phyloP scores from a whole-genome alignment of 1,140 invertebrate species.

The Lordiphosa stackelbergi region DNA sequence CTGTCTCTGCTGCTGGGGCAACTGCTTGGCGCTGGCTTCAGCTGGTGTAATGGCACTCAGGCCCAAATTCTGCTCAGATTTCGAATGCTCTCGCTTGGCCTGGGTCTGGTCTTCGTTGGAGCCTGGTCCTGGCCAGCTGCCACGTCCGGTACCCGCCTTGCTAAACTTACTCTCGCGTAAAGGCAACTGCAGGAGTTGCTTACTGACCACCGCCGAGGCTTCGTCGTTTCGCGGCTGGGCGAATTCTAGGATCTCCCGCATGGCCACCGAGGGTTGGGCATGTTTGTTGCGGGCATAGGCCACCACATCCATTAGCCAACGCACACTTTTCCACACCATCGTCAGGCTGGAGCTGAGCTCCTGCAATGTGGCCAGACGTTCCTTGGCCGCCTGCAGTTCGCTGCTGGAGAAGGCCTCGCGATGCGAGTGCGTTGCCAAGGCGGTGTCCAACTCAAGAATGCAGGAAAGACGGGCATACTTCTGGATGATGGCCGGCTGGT shows the following conservation, averaged over 20 bases:
- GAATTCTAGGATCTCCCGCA: constrained; percentile 69
- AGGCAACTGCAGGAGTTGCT: constrained; percentile 83
- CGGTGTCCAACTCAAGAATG: constrained; percentile 93
- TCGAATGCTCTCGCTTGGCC: constrained; percentile 83
- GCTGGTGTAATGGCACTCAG: constrained; percentile 70
- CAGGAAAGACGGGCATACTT: constrained; percentile 94
- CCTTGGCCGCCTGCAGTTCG: constrained; percentile 90
- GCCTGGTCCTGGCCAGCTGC: constrained; percentile 90
- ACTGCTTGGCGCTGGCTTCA: constrained; percentile 15
- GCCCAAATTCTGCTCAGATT: constrained; percentile 88
- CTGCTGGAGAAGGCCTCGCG: constrained; percentile 94
- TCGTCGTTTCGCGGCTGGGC: constrained; percentile 32
- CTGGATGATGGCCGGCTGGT: constrained; percentile 91
- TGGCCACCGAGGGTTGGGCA: constrained; percentile 52
- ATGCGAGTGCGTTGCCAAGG: constrained; percentile 93
- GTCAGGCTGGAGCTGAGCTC: constrained; percentile 90
- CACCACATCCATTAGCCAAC: constrained; percentile 97
- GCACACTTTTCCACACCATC: constrained; percentile 91
- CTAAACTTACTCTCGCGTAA: constrained; percentile 84
- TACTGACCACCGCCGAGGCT: constrained; percentile 27
- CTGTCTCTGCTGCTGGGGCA: constrained; percentile 6
- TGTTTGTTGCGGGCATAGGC: constrained; percentile 92
- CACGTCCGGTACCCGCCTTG: constrained; percentile 86
- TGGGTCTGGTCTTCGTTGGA: constrained; percentile 76
- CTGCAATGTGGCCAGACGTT: constrained; percentile 88